phyloP scores from a whole-genome alignment of 2,888 invertebrate species.

The Scelioninae gen. 2 region DNA sequence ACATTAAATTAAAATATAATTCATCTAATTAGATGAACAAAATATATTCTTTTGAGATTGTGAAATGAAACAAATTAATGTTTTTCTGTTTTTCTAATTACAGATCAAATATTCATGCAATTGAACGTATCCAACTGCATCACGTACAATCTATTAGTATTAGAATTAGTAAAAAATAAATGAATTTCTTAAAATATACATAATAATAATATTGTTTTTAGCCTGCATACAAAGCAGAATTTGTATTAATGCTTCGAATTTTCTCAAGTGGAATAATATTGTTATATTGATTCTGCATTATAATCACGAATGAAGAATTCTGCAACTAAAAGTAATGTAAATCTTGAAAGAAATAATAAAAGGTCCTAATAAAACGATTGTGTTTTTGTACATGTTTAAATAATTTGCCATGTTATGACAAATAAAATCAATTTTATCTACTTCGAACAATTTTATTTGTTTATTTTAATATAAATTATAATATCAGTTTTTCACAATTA shows the following conservation, averaged over 20 bases:
- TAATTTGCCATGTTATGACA: no score
- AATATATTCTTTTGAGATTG: no score
- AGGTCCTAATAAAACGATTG: no score
- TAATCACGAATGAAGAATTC: constrained; percentile 27
- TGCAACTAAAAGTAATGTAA: constrained; percentile 16
- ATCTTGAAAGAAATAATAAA: constrained; percentile 1
- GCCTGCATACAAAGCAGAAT: constrained; percentile 30
- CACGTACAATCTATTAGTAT: constrained; percentile 20
- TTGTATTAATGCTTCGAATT: constrained; percentile 30
- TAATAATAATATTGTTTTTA: constrained; percentile 33
- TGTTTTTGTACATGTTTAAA: no score
- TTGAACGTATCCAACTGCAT: constrained; percentile 5
- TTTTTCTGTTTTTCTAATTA: no score
- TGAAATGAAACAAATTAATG: no score
- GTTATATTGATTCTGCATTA: constrained; percentile 25
- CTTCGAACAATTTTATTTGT: no score
- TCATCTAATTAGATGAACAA: no score
- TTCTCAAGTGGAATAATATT: constrained; percentile 28
- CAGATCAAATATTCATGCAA: background rate
- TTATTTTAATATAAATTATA: no score
- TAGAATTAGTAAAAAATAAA: constrained; percentile 9
- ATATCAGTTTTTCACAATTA: no score
- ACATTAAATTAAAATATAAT: background rate
- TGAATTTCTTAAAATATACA: constrained; percentile 10
- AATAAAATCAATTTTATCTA: no score